Evolutionary conservation across 2,888 invertebrate genomes (phyloP).

Genomic region (Agelastica alni): DNA sequence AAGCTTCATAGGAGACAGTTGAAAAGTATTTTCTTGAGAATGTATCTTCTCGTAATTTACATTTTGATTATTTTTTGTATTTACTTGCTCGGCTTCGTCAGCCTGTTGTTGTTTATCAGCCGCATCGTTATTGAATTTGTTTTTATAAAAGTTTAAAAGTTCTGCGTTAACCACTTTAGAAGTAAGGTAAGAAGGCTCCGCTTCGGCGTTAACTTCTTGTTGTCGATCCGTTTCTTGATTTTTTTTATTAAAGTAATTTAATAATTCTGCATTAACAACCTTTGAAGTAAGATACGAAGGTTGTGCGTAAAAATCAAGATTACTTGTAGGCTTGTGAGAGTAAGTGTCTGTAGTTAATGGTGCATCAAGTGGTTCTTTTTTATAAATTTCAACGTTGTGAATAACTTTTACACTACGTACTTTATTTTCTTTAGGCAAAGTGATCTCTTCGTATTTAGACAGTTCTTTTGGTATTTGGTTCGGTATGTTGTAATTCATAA

Average conservation of each 20-base stretch:
- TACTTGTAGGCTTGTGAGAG: slow-evolving; percentile 13
- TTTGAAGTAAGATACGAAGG: slow-evolving; percentile 26
- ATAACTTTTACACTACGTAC: slow-evolving; percentile 34
- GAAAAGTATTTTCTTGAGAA: not conserved
- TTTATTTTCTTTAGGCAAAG: slow-evolving; percentile 34
- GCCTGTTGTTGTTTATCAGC: slow-evolving; percentile 24
- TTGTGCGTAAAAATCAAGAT: slow-evolving; percentile 5
- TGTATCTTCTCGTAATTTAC: not conserved
- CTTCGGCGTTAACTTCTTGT: not conserved
- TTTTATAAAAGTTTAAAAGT: slow-evolving; percentile 42
- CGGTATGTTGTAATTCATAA: slow-evolving; percentile 27
- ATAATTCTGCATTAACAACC: slow-evolving; percentile 14
- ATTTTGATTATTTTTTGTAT: not conserved
- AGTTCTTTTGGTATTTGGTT: slow-evolving; percentile 28
- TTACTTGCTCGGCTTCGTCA: slow-evolving; percentile 5
- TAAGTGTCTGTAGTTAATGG: slow-evolving; percentile 26
- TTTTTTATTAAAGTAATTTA: slow-evolving; percentile 8
- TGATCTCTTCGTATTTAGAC: slow-evolving; percentile 39
- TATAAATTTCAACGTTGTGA: slow-evolving; percentile 29
- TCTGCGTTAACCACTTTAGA: slow-evolving; percentile 30
- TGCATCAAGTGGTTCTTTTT: slow-evolving; percentile 21
- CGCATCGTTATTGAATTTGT: slow-evolving; percentile 45
- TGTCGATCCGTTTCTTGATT: not conserved
- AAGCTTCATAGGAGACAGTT: not conserved
- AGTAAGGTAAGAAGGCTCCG: slow-evolving; percentile 23